phyloP scores from a whole-genome alignment of 2,113 vertebrate genomes.

The Tursiops truncatus region DNA sequence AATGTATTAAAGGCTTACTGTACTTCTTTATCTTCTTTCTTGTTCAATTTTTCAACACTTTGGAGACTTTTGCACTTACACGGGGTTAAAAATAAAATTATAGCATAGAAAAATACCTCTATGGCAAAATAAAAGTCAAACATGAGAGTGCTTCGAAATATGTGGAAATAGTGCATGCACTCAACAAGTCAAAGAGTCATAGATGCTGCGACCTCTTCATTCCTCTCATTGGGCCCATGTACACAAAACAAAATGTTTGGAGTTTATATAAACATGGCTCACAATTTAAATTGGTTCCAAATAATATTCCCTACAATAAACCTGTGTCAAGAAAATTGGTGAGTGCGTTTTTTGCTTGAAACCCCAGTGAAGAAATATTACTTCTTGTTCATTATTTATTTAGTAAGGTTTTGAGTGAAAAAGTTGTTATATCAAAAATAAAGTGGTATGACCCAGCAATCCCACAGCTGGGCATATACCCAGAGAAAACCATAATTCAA shows the following conservation, averaged over 20 bases:
- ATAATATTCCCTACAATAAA: background rate
- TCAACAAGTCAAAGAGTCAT: background rate
- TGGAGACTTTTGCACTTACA: background rate
- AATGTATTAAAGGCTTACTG: background rate
- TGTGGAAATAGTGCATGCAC: background rate
- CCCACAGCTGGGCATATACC: too few species aligned
- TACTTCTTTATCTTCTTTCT: background rate
- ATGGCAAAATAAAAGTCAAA: conserved; percentile 36
- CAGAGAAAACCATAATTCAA: too few species aligned
- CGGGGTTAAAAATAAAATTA: conserved; percentile 50
- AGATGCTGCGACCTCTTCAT: background rate
- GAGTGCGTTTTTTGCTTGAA: background rate
- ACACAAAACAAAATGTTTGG: background rate
- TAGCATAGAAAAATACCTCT: conserved; percentile 17
- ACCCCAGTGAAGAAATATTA: background rate
- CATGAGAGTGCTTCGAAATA: background rate
- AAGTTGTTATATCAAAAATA: background rate
- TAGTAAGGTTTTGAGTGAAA: background rate
- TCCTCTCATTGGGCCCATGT: background rate
- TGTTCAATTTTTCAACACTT: background rate
- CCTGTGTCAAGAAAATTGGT: background rate
- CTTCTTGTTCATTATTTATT: background rate
- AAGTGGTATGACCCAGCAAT: background rate
- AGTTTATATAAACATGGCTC: background rate
- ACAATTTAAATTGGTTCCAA: background rate